Percentiles rank a stretch among this genome's conserved stretches.
phyloP scores from a whole-genome alignment of 1,140 invertebrate species.

The Battus philenor region DNA sequence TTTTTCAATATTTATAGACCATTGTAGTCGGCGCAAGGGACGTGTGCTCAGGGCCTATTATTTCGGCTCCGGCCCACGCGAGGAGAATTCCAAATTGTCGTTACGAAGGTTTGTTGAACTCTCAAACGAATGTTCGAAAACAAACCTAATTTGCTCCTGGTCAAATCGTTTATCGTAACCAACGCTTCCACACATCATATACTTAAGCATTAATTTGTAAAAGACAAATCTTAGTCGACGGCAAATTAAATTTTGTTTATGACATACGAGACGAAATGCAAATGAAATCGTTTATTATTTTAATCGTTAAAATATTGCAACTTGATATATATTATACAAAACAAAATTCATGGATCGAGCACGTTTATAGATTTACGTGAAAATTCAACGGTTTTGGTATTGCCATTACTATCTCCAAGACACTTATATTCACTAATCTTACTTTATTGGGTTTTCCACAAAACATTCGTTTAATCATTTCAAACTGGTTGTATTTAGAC shows the following conservation, averaged over 20 bases:
- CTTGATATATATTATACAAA: slow-evolving; percentile 6
- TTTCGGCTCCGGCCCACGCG: slow-evolving; percentile 38
- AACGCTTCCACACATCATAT: too few species aligned
- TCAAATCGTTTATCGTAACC: neutral
- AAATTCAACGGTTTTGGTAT: neutral
- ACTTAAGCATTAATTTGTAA: too few species aligned
- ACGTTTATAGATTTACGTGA: slow-evolving; percentile 2
- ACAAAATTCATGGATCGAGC: neutral
- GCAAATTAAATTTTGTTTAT: slow-evolving; percentile 6
- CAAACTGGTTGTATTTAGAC: slow-evolving; percentile 3
- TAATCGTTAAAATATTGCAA: slow-evolving; percentile 10
- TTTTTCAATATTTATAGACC: slow-evolving; percentile 46
- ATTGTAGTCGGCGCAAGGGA: slow-evolving; percentile 38
- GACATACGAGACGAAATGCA: slow-evolving; percentile 9
- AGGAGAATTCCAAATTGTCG: slow-evolving; percentile 33
- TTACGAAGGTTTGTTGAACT: slow-evolving; percentile 33
- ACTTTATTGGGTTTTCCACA: slow-evolving; percentile 1
- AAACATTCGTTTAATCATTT: slow-evolving; percentile 10
- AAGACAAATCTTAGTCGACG: neutral
- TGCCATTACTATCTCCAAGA: too few species aligned
- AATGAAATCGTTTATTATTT: slow-evolving; percentile 11
- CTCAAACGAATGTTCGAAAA: slow-evolving; percentile 10
- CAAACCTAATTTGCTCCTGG: neutral
- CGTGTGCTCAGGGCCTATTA: slow-evolving; percentile 36
- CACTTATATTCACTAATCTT: too few species aligned